Percentiles rank a stretch among this genome's conserved stretches.
These are phyloP conservation scores for Acholoe squamosa DNA, from an alignment of 2,888 invertebrate genomes.

Conservation along the genomic window DNA sequence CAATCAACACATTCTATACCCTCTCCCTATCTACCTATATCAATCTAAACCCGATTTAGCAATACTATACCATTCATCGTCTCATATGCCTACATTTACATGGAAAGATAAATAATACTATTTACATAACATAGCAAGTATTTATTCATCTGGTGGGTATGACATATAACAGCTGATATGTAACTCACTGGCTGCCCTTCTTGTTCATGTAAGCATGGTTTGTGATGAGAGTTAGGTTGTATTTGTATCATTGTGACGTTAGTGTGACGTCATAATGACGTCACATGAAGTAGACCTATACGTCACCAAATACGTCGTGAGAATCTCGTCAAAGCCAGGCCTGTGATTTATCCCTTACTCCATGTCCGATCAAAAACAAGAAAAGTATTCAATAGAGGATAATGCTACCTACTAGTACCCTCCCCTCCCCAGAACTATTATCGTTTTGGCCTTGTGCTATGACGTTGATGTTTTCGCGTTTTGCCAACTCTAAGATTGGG, in stretches of 20 bases:
- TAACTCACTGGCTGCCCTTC: not conserved
- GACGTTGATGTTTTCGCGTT: too few species aligned
- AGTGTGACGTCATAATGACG: not conserved
- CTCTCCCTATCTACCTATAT: not conserved
- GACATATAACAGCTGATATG: too few species aligned
- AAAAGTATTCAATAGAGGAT: not conserved
- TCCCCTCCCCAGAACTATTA: too few species aligned
- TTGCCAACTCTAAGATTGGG: too few species aligned
- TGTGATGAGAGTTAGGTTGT: slow-evolving; percentile 14
- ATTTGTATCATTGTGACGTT: not conserved
- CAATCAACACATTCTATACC: not conserved
- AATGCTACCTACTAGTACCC: not conserved
- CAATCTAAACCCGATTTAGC: not conserved
- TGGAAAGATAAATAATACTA: too few species aligned
- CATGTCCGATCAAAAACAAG: not conserved
- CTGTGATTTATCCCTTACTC: slow-evolving; percentile 15
- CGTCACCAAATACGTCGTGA: not conserved
- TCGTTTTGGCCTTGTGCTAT: too few species aligned
- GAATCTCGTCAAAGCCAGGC: slow-evolving; percentile 49
- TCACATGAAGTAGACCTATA: not conserved
- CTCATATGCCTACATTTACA: too few species aligned
- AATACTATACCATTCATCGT: too few species aligned
- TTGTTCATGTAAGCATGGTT: not conserved
- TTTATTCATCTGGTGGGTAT: not conserved
- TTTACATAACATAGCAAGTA: too few species aligned